Conservation (phyloP, 2,888 invertebrate species). For the Dione juno region DNA sequence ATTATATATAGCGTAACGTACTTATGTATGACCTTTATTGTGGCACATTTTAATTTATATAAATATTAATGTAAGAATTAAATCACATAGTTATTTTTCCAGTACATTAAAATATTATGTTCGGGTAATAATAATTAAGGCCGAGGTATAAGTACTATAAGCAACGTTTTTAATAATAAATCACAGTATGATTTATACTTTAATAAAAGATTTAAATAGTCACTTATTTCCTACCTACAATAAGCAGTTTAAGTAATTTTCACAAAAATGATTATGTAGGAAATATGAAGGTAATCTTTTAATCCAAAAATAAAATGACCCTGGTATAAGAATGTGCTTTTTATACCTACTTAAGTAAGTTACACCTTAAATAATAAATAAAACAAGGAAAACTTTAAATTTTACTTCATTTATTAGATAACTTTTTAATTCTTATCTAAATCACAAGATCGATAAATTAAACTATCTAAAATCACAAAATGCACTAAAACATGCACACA, state of each 20-base stretch:
- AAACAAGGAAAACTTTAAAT: conserved; percentile 50
- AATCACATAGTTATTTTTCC: not conserved
- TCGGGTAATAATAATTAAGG: not conserved
- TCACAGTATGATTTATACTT: too few species aligned
- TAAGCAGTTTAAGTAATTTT: not conserved
- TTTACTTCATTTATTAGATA: conserved; percentile 66
- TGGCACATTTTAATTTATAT: not conserved
- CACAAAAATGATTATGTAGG: not conserved
- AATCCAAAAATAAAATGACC: conserved; percentile 9
- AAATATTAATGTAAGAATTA: not conserved
- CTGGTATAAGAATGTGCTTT: conserved; percentile 10
- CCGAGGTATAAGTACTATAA: not conserved
- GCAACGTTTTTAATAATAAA: not conserved
- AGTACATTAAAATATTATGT: not conserved
- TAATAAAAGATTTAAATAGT: too few species aligned
- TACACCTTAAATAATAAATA: conserved; percentile 27
- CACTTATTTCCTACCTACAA: not conserved
- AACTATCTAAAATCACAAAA: conserved; percentile 84
- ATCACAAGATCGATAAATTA: conserved; percentile 84
- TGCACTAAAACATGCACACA: conserved; percentile 84
- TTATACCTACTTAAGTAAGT: conserved; percentile 36
- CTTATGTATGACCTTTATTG: conserved; percentile 29
- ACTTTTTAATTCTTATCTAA: conserved; percentile 71
- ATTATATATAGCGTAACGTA: conserved; percentile 22
- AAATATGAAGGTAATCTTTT: conserved; percentile 5